Base-by-base conservation (phyloP, 2,888 invertebrate species). In the Pollenia labialis region DNA sequence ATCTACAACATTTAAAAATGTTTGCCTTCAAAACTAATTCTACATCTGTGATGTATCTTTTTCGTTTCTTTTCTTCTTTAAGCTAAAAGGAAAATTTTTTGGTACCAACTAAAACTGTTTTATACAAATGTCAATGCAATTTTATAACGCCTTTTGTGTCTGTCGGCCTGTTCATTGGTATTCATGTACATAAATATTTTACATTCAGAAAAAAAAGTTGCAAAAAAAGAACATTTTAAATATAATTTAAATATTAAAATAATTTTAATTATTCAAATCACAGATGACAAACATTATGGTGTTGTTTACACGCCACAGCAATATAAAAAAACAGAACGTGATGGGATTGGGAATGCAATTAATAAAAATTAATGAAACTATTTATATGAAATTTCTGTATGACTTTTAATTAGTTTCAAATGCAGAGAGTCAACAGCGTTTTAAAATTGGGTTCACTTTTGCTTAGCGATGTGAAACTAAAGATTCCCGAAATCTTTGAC, bases 11-110 rank as follows among this genome's bases (percentile, higher is more conserved):
- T 32, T 40, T 56, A 14, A n/a, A 58, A 68, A 74, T 48, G 50
- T 54, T 62, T 72, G 71, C 76, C 58, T 81, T 81, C 72, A 76
- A 69, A 81, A 72, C 48, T 76, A 60, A 76, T 76, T 83, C 72
- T 81, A 81, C 83, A 87, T 87, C 83, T 87, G 86, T 71, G 81
- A 77, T 62, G 62, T 54, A 46, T 54, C n/a, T 60, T 4, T 71
- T 69, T 68, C 23, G 12, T 66, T 62, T 72, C 44, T 23, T 1
- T 1, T 75, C 40, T 74, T 40, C 0, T 16, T 66, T n/a, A 14
- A 48, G 42, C 14, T 16, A 52, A 14, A 44, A 40, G 42, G 16
- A 23, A 44, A 46, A 32, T 56, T 40, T 40, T 10, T 48, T 48
- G 23, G 12, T 18, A 48, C 14, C 4, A 50, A 75, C 11, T 10